Base-by-base conservation (phyloP, 2,113 vertebrate genomes). In the Leptosomus discolor region DNA sequence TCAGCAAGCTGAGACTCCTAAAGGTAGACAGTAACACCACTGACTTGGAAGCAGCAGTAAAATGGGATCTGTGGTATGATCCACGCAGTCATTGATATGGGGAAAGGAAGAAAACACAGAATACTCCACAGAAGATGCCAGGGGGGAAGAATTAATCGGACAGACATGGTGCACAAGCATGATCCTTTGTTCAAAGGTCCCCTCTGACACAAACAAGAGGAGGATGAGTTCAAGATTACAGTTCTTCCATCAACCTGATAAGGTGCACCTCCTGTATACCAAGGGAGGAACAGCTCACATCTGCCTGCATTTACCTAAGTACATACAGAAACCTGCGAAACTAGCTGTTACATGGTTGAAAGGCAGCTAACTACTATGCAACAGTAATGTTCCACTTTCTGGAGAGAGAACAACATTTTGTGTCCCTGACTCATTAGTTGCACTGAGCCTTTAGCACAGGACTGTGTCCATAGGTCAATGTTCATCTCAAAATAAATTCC, bases 381-480 rank as follows among this genome's bases (percentile, higher is more conserved):
- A 15, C 15, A 20, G 13, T 67, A 67, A 67, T 9, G 30, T 21
- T 41, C 43, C 64, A 67, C 64, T 67, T 43, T 45, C 64, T 67
- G 41, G 29, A 34, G 41, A 45, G 9, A 36, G 26, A 60, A 12
- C 41, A 80, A 50, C 27, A 60, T 6, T 51, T 43, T 3, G 0
- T 43, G 30, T 64, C 41, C 46, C 7, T 15, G 27, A 15, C 39
- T 71, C 46, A 20, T 64, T 69, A 65, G 37, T 29, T 19, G 5
- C 0, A 0, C 39, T 30, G 22, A 78, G 19, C 30, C 48, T 85
- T 79, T 48, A 74, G 12, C 26, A 36, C 8, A 68, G 23, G n/a
- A 13, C 27, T 74, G 17, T 54, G 23, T 74, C 32, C 64, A 63
- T 6, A 30, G 12, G 27, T 6, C 3, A 45, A 16, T 32, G 37